Evolutionary conservation across 2,888 invertebrate genomes (phyloP).

Genomic region (Cephus pulcher): DNA sequence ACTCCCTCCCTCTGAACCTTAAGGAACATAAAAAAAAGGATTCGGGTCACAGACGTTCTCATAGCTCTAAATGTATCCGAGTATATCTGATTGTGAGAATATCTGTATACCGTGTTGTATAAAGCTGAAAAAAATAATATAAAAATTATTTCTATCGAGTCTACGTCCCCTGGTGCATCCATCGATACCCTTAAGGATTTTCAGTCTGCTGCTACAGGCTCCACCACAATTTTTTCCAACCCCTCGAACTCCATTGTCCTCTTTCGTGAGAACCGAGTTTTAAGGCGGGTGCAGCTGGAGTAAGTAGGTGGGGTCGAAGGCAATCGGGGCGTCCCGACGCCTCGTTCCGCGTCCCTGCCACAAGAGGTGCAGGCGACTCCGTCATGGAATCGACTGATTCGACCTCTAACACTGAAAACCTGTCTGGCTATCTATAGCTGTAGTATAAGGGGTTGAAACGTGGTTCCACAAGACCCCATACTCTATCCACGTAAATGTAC

Average conservation of each 20-base stretch:
- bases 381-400: conserved; percentile 29
- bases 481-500: conserved; percentile 47
- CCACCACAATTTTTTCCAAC: neutral
- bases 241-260: neutral
- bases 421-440: conserved; percentile 20
- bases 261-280: neutral
- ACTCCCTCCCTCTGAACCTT: neutral
- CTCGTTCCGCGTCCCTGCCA: neutral
- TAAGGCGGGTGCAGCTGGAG: conserved; percentile 45
- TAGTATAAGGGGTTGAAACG: neutral
- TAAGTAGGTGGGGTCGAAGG: conserved; percentile 32
- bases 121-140: neutral
- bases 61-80: neutral
- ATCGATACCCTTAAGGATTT: neutral
- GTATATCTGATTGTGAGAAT: too few species aligned
- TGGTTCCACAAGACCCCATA: conserved; percentile 38
- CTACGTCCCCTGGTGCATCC: neutral
- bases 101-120: neutral
- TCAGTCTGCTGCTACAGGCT: neutral
- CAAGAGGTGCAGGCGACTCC: neutral
- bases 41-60: neutral
- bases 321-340: conserved; percentile 29
- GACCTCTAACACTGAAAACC: conserved; percentile 52
- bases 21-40: neutral
- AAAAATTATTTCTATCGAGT: neutral